Conservation (phyloP, 1,140 invertebrate species). For the Eupeodes corollae region DNA sequence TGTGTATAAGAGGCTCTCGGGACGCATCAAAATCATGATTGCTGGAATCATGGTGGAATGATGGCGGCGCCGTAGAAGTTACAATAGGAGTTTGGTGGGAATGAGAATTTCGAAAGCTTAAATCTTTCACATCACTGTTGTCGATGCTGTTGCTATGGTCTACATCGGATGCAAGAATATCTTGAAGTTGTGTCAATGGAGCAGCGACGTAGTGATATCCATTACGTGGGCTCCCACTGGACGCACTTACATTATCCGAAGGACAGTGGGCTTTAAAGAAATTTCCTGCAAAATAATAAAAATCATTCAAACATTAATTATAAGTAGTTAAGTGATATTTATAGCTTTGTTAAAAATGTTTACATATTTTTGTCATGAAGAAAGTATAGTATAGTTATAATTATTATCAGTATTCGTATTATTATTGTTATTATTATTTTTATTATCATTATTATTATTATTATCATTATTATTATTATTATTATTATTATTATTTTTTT, state of each 20-base stretch:
- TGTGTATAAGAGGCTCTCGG: slow-evolving; percentile 26
- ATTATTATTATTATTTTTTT: no score
- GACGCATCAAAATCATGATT: slow-evolving; percentile 36
- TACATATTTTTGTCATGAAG: no score
- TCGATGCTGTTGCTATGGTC: slow-evolving; percentile 45
- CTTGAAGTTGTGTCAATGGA: slow-evolving; percentile 35
- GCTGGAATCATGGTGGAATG: slow-evolving; percentile 28
- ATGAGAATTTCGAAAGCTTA: slow-evolving; percentile 35
- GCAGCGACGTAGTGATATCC: slow-evolving; percentile 36
- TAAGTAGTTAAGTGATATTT: no score
- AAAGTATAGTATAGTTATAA: no score
- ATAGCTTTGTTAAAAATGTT: no score
- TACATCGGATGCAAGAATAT: slow-evolving; percentile 34
- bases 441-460: no score
- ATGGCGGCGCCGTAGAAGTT: slow-evolving; percentile 26
- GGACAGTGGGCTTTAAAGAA: slow-evolving; percentile 41
- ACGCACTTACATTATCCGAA: slow-evolving; percentile 35
- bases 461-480: no score
- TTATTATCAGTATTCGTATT: no score
- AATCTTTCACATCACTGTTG: slow-evolving; percentile 54
- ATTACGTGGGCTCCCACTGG: slow-evolving; percentile 34
- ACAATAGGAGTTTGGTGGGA: slow-evolving; percentile 32
- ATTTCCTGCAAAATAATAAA: slow-evolving; percentile 38
- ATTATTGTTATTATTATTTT: no score
- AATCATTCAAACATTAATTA: slow-evolving; percentile 2